These are phyloP conservation scores for Brachionus asplanchnoidis DNA, from an alignment of 1,140 invertebrate genomes.

Conservation along the genomic window DNA sequence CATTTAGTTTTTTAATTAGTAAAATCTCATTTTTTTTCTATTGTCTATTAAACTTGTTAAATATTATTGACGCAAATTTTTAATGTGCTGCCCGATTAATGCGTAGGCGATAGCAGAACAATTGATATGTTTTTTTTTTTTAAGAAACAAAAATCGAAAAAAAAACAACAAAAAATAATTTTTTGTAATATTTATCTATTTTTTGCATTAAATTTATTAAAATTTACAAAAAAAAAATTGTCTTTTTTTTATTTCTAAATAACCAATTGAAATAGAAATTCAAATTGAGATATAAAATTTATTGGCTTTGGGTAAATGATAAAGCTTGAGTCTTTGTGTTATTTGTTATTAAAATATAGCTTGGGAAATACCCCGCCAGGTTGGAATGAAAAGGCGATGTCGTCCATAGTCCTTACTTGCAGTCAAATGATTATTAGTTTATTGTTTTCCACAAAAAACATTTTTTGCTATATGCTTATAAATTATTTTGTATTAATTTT, in stretches of 20 bases:
- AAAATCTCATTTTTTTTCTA: constrained; percentile 15
- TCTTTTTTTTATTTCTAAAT: not conserved
- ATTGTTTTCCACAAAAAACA: too few species aligned
- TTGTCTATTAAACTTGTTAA: not conserved
- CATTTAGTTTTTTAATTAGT: constrained; percentile 18
- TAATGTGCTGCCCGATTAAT: not conserved
- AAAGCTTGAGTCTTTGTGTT: not conserved
- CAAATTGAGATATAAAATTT: not conserved
- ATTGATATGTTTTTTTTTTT: not conserved
- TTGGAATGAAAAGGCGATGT: too few species aligned
- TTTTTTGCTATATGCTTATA: too few species aligned
- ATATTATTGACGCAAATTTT: not conserved
- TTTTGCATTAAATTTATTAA: not conserved
- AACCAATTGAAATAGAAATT: not conserved
- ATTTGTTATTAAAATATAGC: too few species aligned
- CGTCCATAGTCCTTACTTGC: too few species aligned
- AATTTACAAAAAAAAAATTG: not conserved
- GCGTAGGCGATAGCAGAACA: too few species aligned
- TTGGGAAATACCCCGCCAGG: too few species aligned
- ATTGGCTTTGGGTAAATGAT: not conserved
- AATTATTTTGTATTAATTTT: too few species aligned
- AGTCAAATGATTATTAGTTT: too few species aligned
- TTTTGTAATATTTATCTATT: constrained; percentile 35
- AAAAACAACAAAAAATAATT: not conserved
- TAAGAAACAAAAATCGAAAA: too few species aligned